These are phyloP conservation scores for Dryobotodes eremita DNA, from an alignment of 2,888 invertebrate species.

Conservation along the genomic window DNA sequence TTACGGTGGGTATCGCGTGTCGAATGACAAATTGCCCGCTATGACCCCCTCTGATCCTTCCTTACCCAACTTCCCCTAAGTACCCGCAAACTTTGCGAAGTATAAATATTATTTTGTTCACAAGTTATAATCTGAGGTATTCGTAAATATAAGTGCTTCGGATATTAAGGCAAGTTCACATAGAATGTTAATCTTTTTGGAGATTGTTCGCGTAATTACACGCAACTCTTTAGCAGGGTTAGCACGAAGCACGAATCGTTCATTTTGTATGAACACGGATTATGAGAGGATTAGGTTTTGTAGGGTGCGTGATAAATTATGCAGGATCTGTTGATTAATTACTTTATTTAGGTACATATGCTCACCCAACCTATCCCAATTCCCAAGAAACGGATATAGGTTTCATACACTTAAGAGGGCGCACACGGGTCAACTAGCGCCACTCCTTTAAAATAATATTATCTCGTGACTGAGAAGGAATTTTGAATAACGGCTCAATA, in stretches of 20 bases:
- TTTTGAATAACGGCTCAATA: too few species aligned
- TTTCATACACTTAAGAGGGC: conserved; percentile 3
- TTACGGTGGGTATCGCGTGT: conserved; percentile 83
- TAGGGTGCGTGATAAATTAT: neutral
- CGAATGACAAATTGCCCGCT: conserved; percentile 84
- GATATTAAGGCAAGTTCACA: conserved; percentile 28
- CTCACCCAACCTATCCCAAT: neutral
- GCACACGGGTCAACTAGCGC: too few species aligned
- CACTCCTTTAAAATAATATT: too few species aligned
- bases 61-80: conserved; percentile 67
- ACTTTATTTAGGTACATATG: conserved; percentile 1
- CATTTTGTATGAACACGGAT: conserved; percentile 38
- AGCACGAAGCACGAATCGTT: conserved; percentile 42
- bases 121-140: conserved; percentile 54
- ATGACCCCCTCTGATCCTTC: conserved; percentile 78
- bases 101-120: conserved; percentile 74
- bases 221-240: conserved; percentile 38
- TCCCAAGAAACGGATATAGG: neutral
- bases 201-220: conserved; percentile 58
- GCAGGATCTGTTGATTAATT: conserved; percentile 29
- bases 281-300: conserved; percentile 4
- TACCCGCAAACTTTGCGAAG: conserved; percentile 66
- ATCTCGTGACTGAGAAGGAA: too few species aligned
- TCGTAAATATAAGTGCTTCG: conserved; percentile 54
- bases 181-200: conserved; percentile 40